Conservation (phyloP, 2,888 invertebrate species). For the Hemithea aestivaria region DNA sequence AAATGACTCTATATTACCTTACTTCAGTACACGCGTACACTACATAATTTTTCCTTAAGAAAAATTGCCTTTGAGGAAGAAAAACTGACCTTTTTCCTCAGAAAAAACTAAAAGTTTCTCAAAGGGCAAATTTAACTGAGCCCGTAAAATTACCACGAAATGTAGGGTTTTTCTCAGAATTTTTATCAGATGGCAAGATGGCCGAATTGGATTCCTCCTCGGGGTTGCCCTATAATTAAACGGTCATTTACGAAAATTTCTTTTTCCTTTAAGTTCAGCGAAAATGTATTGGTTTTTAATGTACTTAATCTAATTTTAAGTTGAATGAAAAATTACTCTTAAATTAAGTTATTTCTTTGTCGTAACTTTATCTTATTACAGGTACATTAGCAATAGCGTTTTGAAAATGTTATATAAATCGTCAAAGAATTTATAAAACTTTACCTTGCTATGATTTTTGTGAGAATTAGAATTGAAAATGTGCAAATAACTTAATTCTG, state of each 20-base stretch:
- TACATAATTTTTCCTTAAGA: too few species aligned
- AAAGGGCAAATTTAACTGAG: not conserved
- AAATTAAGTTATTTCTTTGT: conserved; percentile 7
- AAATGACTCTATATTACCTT: too few species aligned
- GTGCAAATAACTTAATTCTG: too few species aligned
- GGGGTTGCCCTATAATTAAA: conserved; percentile 23
- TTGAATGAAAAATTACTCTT: conserved; percentile 20
- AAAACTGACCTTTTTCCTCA: too few species aligned
- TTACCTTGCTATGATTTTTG: too few species aligned
- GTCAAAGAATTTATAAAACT: too few species aligned
- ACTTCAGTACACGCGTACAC: too few species aligned
- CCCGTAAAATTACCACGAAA: not conserved
- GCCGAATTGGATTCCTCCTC: conserved; percentile 3
- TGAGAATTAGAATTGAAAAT: too few species aligned
- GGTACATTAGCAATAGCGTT: too few species aligned
- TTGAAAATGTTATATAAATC: too few species aligned
- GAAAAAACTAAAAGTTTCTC: not conserved
- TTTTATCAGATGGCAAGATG: conserved; percentile 4
- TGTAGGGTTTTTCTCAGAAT: not conserved
- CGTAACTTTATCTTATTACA: conserved; percentile 3
- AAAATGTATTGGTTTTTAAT: conserved; percentile 28
- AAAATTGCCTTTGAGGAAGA: too few species aligned
- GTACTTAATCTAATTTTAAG: conserved; percentile 22
- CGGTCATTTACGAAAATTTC: conserved; percentile 24
- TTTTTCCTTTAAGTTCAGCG: conserved; percentile 16